phyloP scores from a whole-genome alignment of 2,888 invertebrate genomes.

The Coecobrya sp. region DNA sequence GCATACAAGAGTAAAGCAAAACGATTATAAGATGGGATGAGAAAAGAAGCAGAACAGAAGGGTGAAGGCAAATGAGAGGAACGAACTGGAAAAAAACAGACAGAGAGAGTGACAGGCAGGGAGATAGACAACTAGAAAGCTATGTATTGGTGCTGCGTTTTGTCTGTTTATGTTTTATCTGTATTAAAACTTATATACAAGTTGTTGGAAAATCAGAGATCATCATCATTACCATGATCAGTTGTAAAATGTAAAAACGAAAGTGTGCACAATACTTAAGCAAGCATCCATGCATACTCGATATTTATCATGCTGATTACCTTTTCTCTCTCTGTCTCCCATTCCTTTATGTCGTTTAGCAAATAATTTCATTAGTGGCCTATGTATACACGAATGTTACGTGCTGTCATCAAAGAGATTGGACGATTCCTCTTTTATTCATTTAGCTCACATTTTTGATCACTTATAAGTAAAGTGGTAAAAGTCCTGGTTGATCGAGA shows the following conservation, averaged over 20 bases:
- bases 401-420: constrained; percentile 32
- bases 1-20: background rate
- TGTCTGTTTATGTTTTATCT: constrained; percentile 22
- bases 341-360: constrained; percentile 46
- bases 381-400: constrained; percentile 4
- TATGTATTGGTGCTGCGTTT: background rate
- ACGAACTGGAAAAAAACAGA: constrained; percentile 17
- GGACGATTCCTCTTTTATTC: constrained; percentile 33
- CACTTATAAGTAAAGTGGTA: constrained; percentile 24
- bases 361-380: constrained; percentile 53
- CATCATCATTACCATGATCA: background rate
- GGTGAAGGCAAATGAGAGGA: constrained; percentile 71
- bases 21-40: constrained; percentile 1
- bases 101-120: constrained; percentile 67
- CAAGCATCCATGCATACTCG: constrained; percentile 70
- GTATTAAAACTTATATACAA: constrained; percentile 39
- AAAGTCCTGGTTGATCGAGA: constrained; percentile 9
- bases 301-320: constrained; percentile 79
- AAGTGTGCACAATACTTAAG: constrained; percentile 61
- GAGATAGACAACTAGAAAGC: constrained; percentile 60
- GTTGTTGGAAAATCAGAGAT: constrained; percentile 25
- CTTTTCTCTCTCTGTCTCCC: constrained; percentile 35
- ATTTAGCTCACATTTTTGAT: constrained; percentile 47
- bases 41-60: constrained; percentile 42
- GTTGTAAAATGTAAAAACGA: constrained; percentile 20